These are phyloP conservation scores for Tenebrosternarchus preto DNA, from an alignment of 2,113 vertebrate genomes.

Conservation along the genomic window DNA sequence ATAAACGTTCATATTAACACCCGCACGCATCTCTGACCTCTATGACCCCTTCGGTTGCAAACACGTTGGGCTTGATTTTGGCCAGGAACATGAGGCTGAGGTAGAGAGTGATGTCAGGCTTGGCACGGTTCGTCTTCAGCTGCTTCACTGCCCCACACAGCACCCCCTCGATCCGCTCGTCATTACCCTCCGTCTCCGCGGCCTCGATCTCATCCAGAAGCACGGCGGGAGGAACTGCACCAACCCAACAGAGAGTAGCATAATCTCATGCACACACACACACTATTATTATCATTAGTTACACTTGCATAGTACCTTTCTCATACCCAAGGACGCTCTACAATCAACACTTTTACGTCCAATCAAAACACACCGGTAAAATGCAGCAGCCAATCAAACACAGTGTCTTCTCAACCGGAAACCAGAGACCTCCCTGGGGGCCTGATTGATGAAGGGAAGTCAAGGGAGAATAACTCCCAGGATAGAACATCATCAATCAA, in stretches of 20 bases:
- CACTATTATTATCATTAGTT: too few relatives aligned
- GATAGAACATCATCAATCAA: too few relatives aligned
- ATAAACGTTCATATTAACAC: background rate
- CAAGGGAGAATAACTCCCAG: background rate
- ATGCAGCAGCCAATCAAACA: too few relatives aligned
- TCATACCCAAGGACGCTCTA: too few relatives aligned
- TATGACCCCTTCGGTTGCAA: slow-evolving; percentile 95
- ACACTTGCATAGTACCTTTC: too few relatives aligned
- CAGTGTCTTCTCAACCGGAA: too few relatives aligned
- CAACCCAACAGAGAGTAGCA: background rate
- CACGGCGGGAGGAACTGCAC: slow-evolving; percentile 82
- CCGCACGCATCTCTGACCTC: slow-evolving; percentile 77
- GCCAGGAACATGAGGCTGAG: slow-evolving; percentile 97
- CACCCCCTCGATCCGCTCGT: slow-evolving; percentile 90
- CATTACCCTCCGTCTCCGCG: slow-evolving; percentile 89
- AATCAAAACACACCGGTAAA: too few relatives aligned
- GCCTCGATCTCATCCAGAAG: slow-evolving; percentile 94
- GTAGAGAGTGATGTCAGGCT: slow-evolving; percentile 90
- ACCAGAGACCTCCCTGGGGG: too few relatives aligned
- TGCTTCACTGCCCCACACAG: slow-evolving; percentile 94
- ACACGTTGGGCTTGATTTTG: slow-evolving; percentile 98
- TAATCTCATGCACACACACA: background rate
- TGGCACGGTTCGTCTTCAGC: slow-evolving; percentile 91
- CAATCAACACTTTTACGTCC: too few relatives aligned
- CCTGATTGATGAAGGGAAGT: too few relatives aligned